These are phyloP conservation scores for Euspilapteryx auroguttella DNA, from an alignment of 2,888 invertebrate genomes.

Conservation along the genomic window DNA sequence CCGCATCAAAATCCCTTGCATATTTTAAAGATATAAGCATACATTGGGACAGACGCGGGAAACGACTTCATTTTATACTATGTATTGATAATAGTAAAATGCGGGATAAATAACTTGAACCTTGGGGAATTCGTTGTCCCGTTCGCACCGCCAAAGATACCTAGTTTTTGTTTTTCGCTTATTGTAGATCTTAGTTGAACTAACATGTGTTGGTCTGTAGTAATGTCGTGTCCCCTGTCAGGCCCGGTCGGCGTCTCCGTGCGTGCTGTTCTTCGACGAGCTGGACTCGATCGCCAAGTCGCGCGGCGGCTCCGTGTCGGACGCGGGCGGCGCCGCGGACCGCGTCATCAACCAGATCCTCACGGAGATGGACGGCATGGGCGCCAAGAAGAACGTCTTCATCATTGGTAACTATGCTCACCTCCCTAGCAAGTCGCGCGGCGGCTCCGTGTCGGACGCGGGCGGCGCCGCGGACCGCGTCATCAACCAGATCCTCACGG, in stretches of 20 bases:
- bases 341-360: slow-evolving; percentile 99
- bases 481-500: slow-evolving; percentile 98
- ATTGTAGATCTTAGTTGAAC: too few species aligned
- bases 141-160: too few species aligned
- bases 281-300: slow-evolving; percentile 99
- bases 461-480: slow-evolving; percentile 99
- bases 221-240: too few species aligned
- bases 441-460: slow-evolving; percentile 95
- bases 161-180: too few species aligned
- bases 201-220: too few species aligned
- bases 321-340: slow-evolving; percentile 98
- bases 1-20: too few species aligned
- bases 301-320: slow-evolving; percentile 95
- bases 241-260: slow-evolving; percentile 98
- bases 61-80: too few species aligned
- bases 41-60: too few species aligned
- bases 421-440: slow-evolving; percentile 95
- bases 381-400: slow-evolving; percentile 99
- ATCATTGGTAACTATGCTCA: slow-evolving; percentile 83
- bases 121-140: too few species aligned
- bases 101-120: too few species aligned
- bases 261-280: slow-evolving; percentile 99
- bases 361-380: slow-evolving; percentile 99
- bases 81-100: too few species aligned
- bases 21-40: too few species aligned